These are phyloP conservation scores for Erythrolamprus reginae DNA, from an alignment of 2,113 vertebrate genomes.

Conservation along the genomic window DNA sequence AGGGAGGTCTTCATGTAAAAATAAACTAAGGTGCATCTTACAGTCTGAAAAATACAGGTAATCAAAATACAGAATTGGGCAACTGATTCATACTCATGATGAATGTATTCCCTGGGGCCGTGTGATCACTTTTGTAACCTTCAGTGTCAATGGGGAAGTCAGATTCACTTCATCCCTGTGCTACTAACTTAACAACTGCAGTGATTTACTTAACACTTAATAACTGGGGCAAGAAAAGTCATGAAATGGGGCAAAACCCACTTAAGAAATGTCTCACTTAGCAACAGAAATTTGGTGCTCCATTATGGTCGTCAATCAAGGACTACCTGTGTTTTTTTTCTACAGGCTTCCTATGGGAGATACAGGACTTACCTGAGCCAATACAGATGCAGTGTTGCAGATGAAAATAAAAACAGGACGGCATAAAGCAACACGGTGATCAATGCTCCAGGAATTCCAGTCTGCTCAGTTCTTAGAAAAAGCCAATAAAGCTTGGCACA, in stretches of 20 bases:
- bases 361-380: constrained; percentile 78
- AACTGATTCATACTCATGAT: neutral
- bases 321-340: neutral
- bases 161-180: neutral
- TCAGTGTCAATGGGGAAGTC: neutral
- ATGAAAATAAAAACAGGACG: constrained; percentile 77
- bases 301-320: neutral
- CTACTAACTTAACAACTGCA: neutral
- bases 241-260: neutral
- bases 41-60: too few relatives aligned
- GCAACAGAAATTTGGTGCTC: neutral
- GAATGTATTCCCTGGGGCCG: neutral
- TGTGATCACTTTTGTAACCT: neutral
- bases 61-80: neutral
- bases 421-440: constrained; percentile 80
- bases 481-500: constrained; percentile 90
- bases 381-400: constrained; percentile 76
- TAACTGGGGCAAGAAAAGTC: neutral
- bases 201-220: neutral
- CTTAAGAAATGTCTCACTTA: neutral
- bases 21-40: too few relatives aligned
- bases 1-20: too few relatives aligned
- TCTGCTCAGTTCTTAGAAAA: constrained; percentile 73
- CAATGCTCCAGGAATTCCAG: constrained; percentile 74
- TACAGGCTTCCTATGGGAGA: neutral